Evolutionary conservation across 2,113 vertebrate genomes (phyloP), one percentile per base, ranked within the genome.

Genomic region (Dermatemys mawii): DNA sequence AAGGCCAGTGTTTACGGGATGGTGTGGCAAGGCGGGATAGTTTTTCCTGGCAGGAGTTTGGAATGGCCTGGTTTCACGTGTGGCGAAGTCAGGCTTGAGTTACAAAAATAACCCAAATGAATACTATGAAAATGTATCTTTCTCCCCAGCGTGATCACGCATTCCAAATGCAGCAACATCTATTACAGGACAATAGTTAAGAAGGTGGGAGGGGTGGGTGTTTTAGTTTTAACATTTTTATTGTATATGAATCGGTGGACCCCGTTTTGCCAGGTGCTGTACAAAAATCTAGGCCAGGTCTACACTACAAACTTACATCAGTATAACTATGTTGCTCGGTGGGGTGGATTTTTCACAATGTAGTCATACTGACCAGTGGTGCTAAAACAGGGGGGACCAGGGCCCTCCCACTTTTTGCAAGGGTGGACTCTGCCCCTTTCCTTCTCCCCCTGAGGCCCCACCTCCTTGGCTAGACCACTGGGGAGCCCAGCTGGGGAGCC

Each of bases 31-130:
- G 46, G 50, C 46, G 57, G 11, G 60, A 63, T 86, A 78, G 3
- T 44, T 38, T 17, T 35, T n/a, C 5, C 91, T 95, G 57, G 78
- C 76, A 88, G 73, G 19, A 84, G 27, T 91, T 90, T 57, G 41
- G 88, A 95, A 86, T 78, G 78, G 41, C 32, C 83, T 2, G n/a
- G 22, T 94, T 92, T 11, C 9, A 48, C 35, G 17, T 84, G 46
- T 88, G 35, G 3, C 5, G 75, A 93, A 11, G 1, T 51, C 82
- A 48, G 1, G 49, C 91, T 70, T 41, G 49, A 89, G 7, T n/a
- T 76, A 84, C 85, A 84, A 17, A 80, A 86, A 92, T 87, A 49
- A 86, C 51, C 29, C 57, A 5, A 44, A 3, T 32, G 57, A 86
- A 90, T 51, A 0, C 1, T 79, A 79, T 19, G 21, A 83, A 63